Conservation (phyloP, 2,113 vertebrate genomes). For the Cinclus mexicanus region DNA sequence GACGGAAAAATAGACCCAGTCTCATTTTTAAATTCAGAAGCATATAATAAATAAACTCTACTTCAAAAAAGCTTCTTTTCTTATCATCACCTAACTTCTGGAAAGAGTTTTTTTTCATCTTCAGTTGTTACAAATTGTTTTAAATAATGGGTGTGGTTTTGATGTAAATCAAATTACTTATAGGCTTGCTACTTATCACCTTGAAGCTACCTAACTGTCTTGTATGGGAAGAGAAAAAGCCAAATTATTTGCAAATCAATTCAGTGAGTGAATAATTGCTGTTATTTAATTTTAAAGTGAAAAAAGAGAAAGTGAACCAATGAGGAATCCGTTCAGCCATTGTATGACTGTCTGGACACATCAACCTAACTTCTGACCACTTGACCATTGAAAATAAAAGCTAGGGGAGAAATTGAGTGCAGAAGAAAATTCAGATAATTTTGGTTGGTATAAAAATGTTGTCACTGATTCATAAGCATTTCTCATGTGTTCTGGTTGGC, state of each 20-base stretch:
- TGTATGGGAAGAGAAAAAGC: not conserved
- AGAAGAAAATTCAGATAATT: not conserved
- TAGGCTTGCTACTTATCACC: not conserved
- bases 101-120: not conserved
- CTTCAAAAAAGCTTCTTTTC: not conserved
- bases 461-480: not conserved
- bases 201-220: not conserved
- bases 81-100: not conserved
- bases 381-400: not conserved
- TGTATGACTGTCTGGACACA: not conserved
- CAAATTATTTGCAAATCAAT: not conserved
- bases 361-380: not conserved
- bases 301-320: not conserved
- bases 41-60: not conserved
- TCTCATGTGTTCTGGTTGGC: not conserved
- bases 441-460: not conserved
- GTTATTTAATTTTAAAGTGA: not conserved
- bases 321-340: not conserved
- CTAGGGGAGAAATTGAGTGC: fast-evolving
- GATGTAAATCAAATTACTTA: not conserved
- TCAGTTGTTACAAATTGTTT: not conserved
- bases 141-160: not conserved
- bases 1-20: not conserved
- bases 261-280: not conserved
- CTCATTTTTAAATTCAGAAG: not conserved